Percentiles rank a stretch among this genome's conserved stretches.
phyloP scores from a whole-genome alignment of 2,888 invertebrate genomes.

The Odontocolon sp. region DNA sequence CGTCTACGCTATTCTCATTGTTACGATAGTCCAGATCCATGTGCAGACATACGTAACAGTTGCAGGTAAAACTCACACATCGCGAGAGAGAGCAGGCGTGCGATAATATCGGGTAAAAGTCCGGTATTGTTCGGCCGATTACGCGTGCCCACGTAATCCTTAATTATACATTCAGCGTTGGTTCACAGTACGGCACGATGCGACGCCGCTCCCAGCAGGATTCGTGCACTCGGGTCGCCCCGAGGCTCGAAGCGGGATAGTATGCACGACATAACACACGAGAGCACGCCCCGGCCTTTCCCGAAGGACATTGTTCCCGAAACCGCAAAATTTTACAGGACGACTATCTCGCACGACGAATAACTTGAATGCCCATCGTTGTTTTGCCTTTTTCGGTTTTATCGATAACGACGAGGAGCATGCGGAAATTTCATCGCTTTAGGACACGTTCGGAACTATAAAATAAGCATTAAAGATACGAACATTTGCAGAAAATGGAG shows the following conservation, averaged over 20 bases:
- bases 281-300: conserved; percentile 40
- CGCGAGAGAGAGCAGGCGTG: conserved; percentile 37
- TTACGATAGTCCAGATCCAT: conserved; percentile 19
- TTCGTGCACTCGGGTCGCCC: conserved; percentile 41
- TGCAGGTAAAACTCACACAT: conserved; percentile 21
- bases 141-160: conserved; percentile 64
- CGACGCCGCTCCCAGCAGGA: conserved; percentile 48
- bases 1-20: conserved; percentile 31
- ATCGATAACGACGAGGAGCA: conserved; percentile 48
- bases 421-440: conserved; percentile 18
- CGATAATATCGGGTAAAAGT: conserved; percentile 63
- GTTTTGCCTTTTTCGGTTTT: conserved; percentile 52
- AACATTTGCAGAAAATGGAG: conserved; percentile 4
- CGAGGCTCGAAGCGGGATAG: conserved; percentile 34
- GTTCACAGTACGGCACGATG: conserved; percentile 51
- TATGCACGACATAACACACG: conserved; percentile 6
- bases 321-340: conserved; percentile 23
- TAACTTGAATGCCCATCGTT: conserved; percentile 34
- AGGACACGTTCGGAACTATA: conserved; percentile 28
- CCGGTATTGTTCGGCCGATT: conserved; percentile 64
- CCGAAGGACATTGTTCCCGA: conserved; percentile 55
- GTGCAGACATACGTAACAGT: conserved; percentile 2
- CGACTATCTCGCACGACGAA: conserved; percentile 22
- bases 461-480: conserved; percentile 40
- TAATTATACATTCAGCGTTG: conserved; percentile 64